Percentiles rank a stretch among this genome's conserved stretches.
These are phyloP conservation scores for Gambusia yucatana DNA, from an alignment of 2,797 vertebrate species.

Conservation along the genomic window DNA sequence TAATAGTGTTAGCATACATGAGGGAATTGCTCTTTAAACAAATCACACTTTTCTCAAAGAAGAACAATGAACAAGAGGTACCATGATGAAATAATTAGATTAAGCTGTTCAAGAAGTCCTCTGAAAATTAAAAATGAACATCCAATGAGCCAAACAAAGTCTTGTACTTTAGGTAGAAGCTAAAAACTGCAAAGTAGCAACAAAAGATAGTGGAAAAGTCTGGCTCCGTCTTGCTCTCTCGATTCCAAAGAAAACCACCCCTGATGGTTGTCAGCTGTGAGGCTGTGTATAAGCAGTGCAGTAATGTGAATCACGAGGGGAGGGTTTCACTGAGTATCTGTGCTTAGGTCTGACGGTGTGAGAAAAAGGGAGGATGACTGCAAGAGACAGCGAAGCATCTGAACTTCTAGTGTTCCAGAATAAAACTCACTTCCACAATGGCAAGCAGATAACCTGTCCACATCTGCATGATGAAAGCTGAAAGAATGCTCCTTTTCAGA, in stretches of 20 bases:
- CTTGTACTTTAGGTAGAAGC: constrained; percentile 5
- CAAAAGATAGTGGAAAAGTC: not conserved
- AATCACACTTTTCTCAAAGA: constrained; percentile 4
- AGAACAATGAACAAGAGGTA: constrained; percentile 12
- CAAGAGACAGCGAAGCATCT: constrained; percentile 24
- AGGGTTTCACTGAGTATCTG: constrained; percentile 18
- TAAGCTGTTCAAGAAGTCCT: constrained; percentile 12
- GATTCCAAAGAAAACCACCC: constrained; percentile 42
- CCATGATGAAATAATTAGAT: constrained; percentile 33
- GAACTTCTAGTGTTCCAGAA: constrained; percentile 20
- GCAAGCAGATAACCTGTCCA: constrained; percentile 24
- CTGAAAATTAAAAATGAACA: constrained; percentile 22
- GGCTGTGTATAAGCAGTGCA: constrained; percentile 44
- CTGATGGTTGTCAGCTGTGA: constrained; percentile 65
- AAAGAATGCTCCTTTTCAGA: not conserved
- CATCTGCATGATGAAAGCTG: constrained; percentile 10
- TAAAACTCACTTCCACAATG: constrained; percentile 18
- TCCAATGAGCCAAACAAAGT: constrained; percentile 12
- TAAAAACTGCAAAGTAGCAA: constrained; percentile 12
- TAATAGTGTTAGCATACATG: not conserved
- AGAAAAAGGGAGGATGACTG: not conserved
- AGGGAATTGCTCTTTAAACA: constrained; percentile 10
- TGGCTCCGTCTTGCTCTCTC: constrained; percentile 26
- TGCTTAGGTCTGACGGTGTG: constrained; percentile 14
- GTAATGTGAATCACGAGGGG: constrained; percentile 76